Conservation (phyloP, 2,888 invertebrate genomes). For the Amblyjoppa proteus region DNA sequence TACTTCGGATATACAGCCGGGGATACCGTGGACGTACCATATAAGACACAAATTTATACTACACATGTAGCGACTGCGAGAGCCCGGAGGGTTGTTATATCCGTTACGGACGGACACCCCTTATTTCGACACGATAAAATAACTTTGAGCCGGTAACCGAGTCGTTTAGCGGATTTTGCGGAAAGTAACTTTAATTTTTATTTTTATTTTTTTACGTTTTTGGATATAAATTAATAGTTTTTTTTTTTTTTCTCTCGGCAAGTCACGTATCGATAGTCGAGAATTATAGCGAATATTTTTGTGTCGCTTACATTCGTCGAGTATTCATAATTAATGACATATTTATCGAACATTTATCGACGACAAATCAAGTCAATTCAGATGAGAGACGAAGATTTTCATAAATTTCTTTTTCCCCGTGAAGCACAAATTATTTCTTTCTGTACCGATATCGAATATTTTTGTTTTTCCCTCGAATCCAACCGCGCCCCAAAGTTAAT, state of each 20-base stretch:
- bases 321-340: too few species aligned
- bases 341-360: too few species aligned
- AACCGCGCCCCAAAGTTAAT: too few species aligned
- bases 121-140: constrained; percentile 50
- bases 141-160: not conserved
- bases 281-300: not conserved
- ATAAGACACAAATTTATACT: constrained; percentile 34
- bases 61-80: constrained; percentile 50
- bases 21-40: constrained; percentile 12
- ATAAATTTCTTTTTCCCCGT: too few species aligned
- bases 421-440: not conserved
- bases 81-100: constrained; percentile 46
- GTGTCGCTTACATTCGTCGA: too few species aligned
- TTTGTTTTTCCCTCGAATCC: too few species aligned
- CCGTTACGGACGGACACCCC: constrained; percentile 29
- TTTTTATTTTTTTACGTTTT: not conserved
- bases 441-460: not conserved
- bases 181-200: not conserved
- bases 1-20: constrained; percentile 29
- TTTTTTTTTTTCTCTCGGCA: not conserved
- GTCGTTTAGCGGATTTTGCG: not conserved
- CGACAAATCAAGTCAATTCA: too few species aligned
- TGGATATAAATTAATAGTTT: not conserved
- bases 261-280: not conserved
- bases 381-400: too few species aligned